Base-by-base conservation (phyloP, 1,140 invertebrate species). In the Telenomus remus region DNA sequence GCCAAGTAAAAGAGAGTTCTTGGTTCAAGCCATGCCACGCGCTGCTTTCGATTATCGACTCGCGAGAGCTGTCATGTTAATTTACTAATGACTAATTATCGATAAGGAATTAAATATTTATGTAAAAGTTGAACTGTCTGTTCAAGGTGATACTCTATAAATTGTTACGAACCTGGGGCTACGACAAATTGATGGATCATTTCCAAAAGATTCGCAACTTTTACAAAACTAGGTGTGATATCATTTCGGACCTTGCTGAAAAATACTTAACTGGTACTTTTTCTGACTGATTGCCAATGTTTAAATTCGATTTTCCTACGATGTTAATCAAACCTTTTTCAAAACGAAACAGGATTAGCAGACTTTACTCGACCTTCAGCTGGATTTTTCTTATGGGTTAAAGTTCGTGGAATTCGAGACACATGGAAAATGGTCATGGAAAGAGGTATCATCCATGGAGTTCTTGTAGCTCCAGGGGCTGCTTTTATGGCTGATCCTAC, bases 371-470 rank as follows among this genome's bases (percentile, higher is more conserved):
- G 89, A 34, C 94, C 94, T 0, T 82, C 84, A 0, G 94, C 91
- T 11, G 94, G 94, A 0, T 92, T 95, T 89, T 95, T 95, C 84
- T 86, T 95, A 9, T 95, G 94, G 94, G 89, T 95, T 9, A 91
- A 92, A 81, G 89, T 94, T 0, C 87, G 85, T 8, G 91, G 90
- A 5, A 87, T 95, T 0, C 82, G 89, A 0, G 93, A 95, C 79
- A 92, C 93, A 2, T 92, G 92, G 84, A 90, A 92, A 64, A 92
- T 95, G 91, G 90, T 95, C 1, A 90, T 91, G 88, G 88, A 91
- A 55, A 83, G 90, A 70, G 92, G 91, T 9, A 78, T 89, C 5
- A 80, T 80, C 0, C 87, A 91, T 53, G 90, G 92, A 9, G 90
- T 94, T 0, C 90, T 92, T 69, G 87, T 94, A 56, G 89, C 93